These are phyloP conservation scores for Aleiodes sp. DNA, from an alignment of 1,140 invertebrate genomes.

Conservation along the genomic window DNA sequence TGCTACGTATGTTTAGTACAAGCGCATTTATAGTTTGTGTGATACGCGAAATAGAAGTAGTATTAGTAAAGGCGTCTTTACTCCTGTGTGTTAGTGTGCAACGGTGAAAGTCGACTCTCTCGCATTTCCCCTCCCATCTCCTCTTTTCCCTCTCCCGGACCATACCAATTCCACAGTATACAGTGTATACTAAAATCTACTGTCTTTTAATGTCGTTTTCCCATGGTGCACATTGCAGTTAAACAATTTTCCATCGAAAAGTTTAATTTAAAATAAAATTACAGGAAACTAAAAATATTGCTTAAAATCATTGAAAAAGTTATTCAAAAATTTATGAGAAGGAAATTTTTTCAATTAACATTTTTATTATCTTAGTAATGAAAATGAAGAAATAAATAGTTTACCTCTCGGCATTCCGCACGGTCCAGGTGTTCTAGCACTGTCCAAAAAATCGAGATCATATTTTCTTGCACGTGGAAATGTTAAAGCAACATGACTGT, in stretches of 20 bases:
- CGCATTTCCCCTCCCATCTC: constrained; percentile 29
- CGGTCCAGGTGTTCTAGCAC: constrained; percentile 85
- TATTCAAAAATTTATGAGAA: too few relatives aligned
- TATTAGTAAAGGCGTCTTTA: neutral
- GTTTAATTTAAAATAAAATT: constrained; percentile 1
- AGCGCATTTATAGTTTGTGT: too few relatives aligned
- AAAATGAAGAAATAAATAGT: constrained; percentile 45
- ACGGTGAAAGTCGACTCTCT: constrained; percentile 53
- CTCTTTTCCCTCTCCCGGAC: constrained; percentile 19
- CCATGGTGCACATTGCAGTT: constrained; percentile 44
- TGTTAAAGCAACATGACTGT: constrained; percentile 83
- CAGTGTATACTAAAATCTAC: constrained; percentile 3
- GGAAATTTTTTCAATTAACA: too few relatives aligned
- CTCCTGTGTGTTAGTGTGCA: constrained; percentile 18
- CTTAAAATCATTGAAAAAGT: too few relatives aligned
- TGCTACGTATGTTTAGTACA: neutral
- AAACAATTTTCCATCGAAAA: neutral
- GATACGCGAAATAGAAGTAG: too few relatives aligned
- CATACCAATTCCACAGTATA: constrained; percentile 8
- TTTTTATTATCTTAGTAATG: neutral
- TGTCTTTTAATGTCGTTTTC: constrained; percentile 58
- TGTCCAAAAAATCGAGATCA: constrained; percentile 94
- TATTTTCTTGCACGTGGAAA: constrained; percentile 86
- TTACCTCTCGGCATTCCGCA: constrained; percentile 97
- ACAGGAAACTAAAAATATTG: neutral